These are phyloP conservation scores for Coracias cyanogaster DNA, from an alignment of 2,797 vertebrate genomes.

Conservation along the genomic window DNA sequence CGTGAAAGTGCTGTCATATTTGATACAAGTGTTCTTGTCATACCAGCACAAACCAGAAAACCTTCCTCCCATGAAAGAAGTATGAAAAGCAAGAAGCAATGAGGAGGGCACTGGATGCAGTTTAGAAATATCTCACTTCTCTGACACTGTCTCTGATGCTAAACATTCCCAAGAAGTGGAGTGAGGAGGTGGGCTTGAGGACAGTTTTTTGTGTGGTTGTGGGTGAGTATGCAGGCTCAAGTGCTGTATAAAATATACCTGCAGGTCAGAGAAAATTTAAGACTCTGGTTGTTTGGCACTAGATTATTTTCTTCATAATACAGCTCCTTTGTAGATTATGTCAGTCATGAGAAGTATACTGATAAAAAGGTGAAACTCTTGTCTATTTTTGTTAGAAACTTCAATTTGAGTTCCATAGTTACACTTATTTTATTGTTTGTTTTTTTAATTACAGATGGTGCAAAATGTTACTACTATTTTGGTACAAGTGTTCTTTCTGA, in stretches of 20 bases:
- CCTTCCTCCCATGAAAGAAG: background rate
- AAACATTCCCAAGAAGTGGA: background rate
- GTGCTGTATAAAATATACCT: background rate
- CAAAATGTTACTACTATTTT: background rate
- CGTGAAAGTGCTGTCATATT: background rate
- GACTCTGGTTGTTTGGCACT: background rate
- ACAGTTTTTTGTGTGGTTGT: background rate
- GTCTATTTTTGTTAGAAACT: background rate
- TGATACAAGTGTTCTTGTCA: background rate
- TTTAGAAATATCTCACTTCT: background rate
- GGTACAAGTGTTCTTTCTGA: background rate
- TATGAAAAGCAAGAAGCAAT: background rate
- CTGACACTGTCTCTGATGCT: background rate
- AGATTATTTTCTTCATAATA: background rate
- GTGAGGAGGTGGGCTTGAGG: background rate
- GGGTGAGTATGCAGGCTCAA: background rate
- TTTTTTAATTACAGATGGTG: background rate
- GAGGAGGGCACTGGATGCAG: background rate
- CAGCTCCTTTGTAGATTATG: background rate
- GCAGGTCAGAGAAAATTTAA: background rate
- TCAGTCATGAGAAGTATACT: background rate
- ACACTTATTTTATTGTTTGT: background rate
- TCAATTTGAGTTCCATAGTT: background rate
- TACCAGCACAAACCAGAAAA: background rate
- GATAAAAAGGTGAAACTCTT: background rate